These are phyloP conservation scores for Tinamus major DNA, from an alignment of 2,797 vertebrate genomes.

Conservation along the genomic window DNA sequence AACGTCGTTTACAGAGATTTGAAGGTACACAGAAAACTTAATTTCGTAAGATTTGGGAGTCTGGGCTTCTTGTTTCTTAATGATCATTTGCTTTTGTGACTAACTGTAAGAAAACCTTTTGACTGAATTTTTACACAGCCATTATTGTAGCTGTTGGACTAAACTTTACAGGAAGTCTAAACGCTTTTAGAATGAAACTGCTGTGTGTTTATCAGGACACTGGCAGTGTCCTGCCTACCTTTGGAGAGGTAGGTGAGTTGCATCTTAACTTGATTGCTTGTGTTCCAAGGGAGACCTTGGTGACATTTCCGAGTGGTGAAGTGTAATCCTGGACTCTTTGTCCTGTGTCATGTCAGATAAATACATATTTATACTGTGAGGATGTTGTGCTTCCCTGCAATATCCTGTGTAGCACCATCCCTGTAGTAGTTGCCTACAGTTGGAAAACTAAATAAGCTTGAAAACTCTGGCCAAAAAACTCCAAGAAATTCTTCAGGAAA, in stretches of 20 bases:
- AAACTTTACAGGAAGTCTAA: conserved; percentile 7
- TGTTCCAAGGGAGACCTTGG: neutral
- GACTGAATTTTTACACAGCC: neutral
- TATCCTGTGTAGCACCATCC: neutral
- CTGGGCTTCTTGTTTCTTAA: neutral
- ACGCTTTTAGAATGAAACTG: neutral
- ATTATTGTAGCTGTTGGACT: conserved; percentile 36
- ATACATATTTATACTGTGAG: neutral
- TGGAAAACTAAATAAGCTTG: neutral
- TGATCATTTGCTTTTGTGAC: too few species aligned
- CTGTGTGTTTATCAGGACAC: neutral
- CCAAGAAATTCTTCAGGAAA: neutral
- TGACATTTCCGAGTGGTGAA: neutral
- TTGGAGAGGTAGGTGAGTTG: neutral
- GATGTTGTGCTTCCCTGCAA: neutral
- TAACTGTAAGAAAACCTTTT: neutral
- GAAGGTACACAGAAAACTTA: conserved; percentile 83
- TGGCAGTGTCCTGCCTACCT: neutral
- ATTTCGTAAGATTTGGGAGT: neutral
- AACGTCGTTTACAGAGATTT: conserved; percentile 96
- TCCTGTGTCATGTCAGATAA: neutral
- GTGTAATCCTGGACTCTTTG: neutral
- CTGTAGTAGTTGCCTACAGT: neutral
- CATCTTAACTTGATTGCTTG: neutral
- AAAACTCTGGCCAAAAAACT: neutral